phyloP scores from a whole-genome alignment of 2,797 vertebrate species.

The Taenioides sp. region DNA sequence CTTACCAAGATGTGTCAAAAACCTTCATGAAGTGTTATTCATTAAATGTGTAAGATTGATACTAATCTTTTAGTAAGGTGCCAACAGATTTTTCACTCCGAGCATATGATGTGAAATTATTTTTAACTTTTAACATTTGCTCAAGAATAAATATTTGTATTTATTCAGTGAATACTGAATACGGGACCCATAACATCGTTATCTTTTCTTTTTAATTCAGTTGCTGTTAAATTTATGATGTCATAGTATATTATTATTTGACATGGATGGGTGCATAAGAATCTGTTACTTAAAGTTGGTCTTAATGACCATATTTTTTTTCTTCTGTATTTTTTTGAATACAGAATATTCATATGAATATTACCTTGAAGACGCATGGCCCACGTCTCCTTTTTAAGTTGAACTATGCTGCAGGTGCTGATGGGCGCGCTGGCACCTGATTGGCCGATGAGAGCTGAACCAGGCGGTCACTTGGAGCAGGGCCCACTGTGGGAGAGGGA shows the following conservation, averaged over 20 bases:
- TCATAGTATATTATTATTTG: not conserved
- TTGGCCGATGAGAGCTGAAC: conserved; percentile 64
- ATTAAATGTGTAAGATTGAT: conserved; percentile 86
- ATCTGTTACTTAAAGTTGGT: not conserved
- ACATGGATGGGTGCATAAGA: not conserved
- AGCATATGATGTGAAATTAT: conserved; percentile 83
- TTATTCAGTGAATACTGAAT: conserved; percentile 67
- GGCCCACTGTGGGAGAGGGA: conserved; percentile 53
- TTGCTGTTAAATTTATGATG: not conserved
- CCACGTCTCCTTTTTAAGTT: not conserved
- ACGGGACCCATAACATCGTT: conserved; percentile 12
- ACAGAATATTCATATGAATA: too few relatives aligned
- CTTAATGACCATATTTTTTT: too few relatives aligned
- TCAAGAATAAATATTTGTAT: not conserved
- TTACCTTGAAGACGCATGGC: not conserved
- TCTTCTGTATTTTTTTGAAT: too few relatives aligned
- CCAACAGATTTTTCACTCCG: conserved; percentile 72
- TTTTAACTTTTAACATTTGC: conserved; percentile 72
- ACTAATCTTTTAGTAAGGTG: conserved; percentile 60
- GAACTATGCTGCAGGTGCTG: conserved; percentile 59
- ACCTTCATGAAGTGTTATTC: conserved; percentile 75
- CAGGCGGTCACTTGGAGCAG: conserved; percentile 31
- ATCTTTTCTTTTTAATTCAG: not conserved
- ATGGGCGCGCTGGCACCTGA: conserved; percentile 53
- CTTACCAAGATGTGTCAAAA: conserved; percentile 40